A percentile compares a stretch with the other conserved stretches of the same genome.
These are phyloP conservation scores for Periparus ater DNA, from an alignment of 2,797 vertebrate species.

Conservation along the genomic window DNA sequence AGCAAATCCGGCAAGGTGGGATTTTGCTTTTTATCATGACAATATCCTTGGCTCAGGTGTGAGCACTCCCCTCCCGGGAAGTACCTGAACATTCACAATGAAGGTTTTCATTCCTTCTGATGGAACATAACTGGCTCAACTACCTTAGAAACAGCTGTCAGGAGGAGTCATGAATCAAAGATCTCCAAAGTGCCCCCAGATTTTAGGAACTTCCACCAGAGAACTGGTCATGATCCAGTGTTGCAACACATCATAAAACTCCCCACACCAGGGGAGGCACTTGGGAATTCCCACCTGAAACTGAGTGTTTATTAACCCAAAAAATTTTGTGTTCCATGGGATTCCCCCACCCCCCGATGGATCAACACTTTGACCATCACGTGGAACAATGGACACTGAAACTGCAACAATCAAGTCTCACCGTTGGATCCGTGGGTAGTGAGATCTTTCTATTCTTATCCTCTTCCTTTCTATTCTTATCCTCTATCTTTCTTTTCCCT, in stretches of 20 bases:
- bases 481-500: not conserved
- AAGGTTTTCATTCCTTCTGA: not conserved
- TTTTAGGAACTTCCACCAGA: not conserved
- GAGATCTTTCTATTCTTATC: not conserved
- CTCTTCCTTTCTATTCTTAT: not conserved
- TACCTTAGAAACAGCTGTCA: accelerated
- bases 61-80: not conserved
- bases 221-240: not conserved
- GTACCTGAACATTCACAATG: not conserved
- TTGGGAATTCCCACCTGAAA: not conserved
- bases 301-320: not conserved
- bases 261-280: not conserved
- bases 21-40: not conserved
- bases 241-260: not conserved
- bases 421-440: not conserved
- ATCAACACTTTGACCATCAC: accelerated
- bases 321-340: not conserved
- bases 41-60: not conserved
- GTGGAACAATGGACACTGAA: not conserved
- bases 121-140: not conserved
- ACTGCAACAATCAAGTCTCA: accelerated
- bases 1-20: not conserved
- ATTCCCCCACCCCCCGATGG: too few relatives aligned
- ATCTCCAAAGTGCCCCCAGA: accelerated
- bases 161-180: not conserved